phyloP scores from a whole-genome alignment of 2,113 vertebrate genomes.

The Megaceryle torquata region DNA sequence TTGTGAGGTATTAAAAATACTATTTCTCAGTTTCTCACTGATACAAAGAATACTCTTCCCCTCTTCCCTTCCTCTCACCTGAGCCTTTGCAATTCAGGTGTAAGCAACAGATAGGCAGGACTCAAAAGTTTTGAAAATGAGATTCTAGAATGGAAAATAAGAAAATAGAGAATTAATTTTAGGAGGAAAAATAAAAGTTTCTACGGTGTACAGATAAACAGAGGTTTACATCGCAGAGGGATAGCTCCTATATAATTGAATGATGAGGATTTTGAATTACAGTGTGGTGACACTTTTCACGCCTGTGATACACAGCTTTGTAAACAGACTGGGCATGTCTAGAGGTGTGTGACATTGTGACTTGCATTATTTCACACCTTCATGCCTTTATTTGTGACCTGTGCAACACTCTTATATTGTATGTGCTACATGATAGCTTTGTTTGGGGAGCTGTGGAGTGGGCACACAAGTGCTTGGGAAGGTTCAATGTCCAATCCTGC shows the following conservation, averaged over 20 bases:
- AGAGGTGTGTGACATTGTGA: neutral
- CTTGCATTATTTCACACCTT: neutral
- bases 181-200: neutral
- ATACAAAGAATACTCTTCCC: neutral
- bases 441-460: neutral
- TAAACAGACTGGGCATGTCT: neutral
- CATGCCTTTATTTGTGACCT: neutral
- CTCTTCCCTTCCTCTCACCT: neutral
- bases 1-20: neutral
- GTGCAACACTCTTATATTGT: neutral
- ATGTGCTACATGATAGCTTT: neutral
- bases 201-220: neutral
- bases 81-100: neutral
- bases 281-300: neutral
- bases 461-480: neutral
- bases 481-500: neutral
- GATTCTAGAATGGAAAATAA: neutral
- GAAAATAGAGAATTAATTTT: neutral
- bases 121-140: neutral
- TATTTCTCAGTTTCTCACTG: neutral
- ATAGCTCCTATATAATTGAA: conserved; percentile 10
- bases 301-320: neutral
- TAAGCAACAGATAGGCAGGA: neutral
- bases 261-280: conserved; percentile 24
- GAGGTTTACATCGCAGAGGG: neutral